Evolutionary conservation across 2,888 invertebrate genomes (phyloP), one percentile per base, ranked within the genome.

Genomic region (Leptinotarsa peninsularis): DNA sequence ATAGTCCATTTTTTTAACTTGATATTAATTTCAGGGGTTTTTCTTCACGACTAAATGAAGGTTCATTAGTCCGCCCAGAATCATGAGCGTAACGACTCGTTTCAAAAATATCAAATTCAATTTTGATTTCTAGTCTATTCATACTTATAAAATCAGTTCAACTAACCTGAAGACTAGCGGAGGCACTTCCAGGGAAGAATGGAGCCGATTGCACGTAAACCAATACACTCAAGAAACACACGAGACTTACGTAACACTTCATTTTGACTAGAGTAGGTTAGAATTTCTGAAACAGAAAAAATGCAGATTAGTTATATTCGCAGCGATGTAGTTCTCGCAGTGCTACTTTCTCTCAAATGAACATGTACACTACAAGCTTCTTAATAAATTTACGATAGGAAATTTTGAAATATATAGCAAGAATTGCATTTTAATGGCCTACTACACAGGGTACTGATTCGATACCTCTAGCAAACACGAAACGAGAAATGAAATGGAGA

Each of bases 261-360:
- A 88, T 88, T 82, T 86, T 88, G 88, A 88, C 88, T 88, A 88
- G 88, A 88, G 84, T 87, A 85, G 85, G 83, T 86, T 86, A 86
- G 85, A 86, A 86, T 85, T 83, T 85, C 88, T 88, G 87, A 81
- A 88, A 88, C 82, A 86, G 83, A 83, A 82, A 81, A 81, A 81
- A 80, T 5, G 50, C 33, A 49, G 17, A 43, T 74, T 74, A 74
- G 56, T 71, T 74, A 66, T 50, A 71, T 63, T 58, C 63, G 66
- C 52, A 63, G 23, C 71, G 23, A 72, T 66, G 60, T 63, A 49
- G 75, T 63, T 49, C 49, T 67, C 18, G n/a, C 67, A 54, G 66
- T 50, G 54, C 66, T 66, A 50, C 75, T 72, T 75, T 75, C 75
- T 69, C 72, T 66, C 49, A 54, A 66, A 72, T 67, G 66, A 43